A percentile compares a stretch with the other conserved stretches of the same genome.
Evolutionary conservation across 2,797 vertebrate genomes (phyloP).

Genomic region (Lophotriccus pileatus): DNA sequence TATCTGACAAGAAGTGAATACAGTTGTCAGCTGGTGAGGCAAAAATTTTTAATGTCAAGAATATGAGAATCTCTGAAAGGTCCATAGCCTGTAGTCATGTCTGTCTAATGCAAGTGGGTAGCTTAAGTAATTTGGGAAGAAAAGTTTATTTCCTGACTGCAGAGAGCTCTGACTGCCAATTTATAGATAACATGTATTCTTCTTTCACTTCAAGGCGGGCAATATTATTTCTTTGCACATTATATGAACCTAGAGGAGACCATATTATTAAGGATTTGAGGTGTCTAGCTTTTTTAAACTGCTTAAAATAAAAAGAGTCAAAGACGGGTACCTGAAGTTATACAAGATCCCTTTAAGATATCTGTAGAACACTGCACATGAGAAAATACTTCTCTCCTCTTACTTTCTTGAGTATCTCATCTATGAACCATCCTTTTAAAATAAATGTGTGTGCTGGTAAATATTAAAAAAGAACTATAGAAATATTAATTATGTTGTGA

Average conservation of each 20-base stretch:
- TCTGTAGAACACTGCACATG: not conserved
- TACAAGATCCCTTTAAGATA: not conserved
- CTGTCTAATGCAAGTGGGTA: not conserved
- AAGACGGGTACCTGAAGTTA: not conserved
- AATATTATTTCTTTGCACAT: not conserved
- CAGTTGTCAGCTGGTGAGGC: conserved; percentile 3
- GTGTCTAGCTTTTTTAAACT: not conserved
- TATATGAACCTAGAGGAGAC: not conserved
- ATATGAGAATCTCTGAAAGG: conserved; percentile 16
- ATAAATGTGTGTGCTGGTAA: not conserved
- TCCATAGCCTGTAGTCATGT: not conserved
- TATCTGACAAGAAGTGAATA: not conserved
- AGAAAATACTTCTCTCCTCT: conserved; percentile 42
- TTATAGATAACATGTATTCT: not conserved
- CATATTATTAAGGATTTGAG: not conserved
- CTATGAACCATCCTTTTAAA: conserved; percentile 29
- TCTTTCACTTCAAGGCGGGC: not conserved
- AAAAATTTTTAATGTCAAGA: conserved; percentile 40
- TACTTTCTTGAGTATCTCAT: not conserved
- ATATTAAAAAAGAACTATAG: not conserved
- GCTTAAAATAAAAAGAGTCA: not conserved
- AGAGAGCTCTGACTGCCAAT: not conserved
- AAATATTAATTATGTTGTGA: conserved; percentile 52
- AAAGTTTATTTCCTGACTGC: conserved; percentile 33
- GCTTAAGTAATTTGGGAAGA: conserved; percentile 11